Conservation (phyloP, 2,797 vertebrate species). For the Takifugu rubripes region DNA sequence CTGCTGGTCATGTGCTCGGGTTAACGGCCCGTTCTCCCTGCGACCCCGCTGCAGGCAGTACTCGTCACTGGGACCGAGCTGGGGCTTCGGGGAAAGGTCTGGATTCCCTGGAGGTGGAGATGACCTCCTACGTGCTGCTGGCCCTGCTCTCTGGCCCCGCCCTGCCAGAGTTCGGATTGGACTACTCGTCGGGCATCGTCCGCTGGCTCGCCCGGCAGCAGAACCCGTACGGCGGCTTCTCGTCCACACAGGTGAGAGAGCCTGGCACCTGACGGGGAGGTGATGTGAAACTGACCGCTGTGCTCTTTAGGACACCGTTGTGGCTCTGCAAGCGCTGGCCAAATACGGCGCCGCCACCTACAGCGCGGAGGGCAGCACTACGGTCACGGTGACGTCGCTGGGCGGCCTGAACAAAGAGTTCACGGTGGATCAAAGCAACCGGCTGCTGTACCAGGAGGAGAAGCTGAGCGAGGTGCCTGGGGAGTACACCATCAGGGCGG, state of each 20-base stretch:
- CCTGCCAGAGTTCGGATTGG: slow-evolving; percentile 60
- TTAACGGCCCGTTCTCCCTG: neutral
- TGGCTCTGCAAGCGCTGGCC: slow-evolving; percentile 85
- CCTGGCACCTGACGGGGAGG: neutral
- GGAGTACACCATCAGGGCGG: slow-evolving; percentile 68
- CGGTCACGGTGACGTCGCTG: slow-evolving; percentile 68
- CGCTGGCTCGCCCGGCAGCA: slow-evolving; percentile 79
- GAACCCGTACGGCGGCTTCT: slow-evolving; percentile 83
- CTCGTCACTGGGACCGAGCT: slow-evolving; percentile 61
- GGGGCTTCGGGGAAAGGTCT: slow-evolving; percentile 22
- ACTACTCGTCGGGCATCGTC: slow-evolving; percentile 67
- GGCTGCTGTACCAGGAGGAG: slow-evolving; percentile 80
- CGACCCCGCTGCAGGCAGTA: slow-evolving; percentile 36
- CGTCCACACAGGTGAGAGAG: slow-evolving; percentile 83
- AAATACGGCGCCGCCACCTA: slow-evolving; percentile 78
- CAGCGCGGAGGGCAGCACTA: slow-evolving; percentile 62
- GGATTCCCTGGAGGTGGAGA: slow-evolving; percentile 82
- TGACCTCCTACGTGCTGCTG: slow-evolving; percentile 81
- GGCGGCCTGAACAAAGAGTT: slow-evolving; percentile 67
- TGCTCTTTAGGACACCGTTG: slow-evolving; percentile 81
- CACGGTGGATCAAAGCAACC: slow-evolving; percentile 72
- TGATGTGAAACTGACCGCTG: neutral
- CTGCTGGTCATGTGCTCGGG: too few relatives aligned
- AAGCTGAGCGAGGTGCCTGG: slow-evolving; percentile 64
- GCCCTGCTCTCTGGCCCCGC: slow-evolving; percentile 75